Conservation (phyloP, 2,113 vertebrate genomes). For the Paratilapia polleni region DNA sequence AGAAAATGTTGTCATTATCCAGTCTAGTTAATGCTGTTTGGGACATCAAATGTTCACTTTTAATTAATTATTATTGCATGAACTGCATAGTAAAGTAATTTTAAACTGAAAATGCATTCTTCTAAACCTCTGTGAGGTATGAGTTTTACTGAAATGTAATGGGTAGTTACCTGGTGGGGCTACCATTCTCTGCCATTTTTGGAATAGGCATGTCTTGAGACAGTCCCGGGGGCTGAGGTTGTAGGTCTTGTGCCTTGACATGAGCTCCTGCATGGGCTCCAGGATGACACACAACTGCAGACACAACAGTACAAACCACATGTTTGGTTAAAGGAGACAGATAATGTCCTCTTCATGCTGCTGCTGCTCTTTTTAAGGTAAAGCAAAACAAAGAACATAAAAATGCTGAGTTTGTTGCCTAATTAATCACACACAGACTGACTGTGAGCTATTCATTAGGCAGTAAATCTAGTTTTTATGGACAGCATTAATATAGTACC, state of each 20-base stretch:
- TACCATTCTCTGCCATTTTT: constrained; percentile 99
- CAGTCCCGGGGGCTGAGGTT: constrained; percentile 98
- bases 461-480: constrained; percentile 54
- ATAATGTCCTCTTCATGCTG: background rate
- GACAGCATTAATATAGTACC: constrained; percentile 40
- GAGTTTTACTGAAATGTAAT: background rate
- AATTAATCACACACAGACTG: constrained; percentile 35
- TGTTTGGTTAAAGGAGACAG: constrained; percentile 6
- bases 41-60: background rate
- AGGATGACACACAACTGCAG: constrained; percentile 98
- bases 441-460: constrained; percentile 57
- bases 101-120: background rate
- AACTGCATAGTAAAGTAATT: background rate
- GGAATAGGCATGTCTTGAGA: constrained; percentile 98
- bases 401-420: constrained; percentile 38
- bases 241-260: constrained; percentile 99
- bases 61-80: background rate
- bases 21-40: background rate
- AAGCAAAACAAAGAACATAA: constrained; percentile 32
- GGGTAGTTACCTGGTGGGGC: constrained; percentile 92
- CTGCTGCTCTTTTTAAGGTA: constrained; percentile 10
- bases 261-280: constrained; percentile 99
- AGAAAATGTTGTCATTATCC: background rate
- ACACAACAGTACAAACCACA: constrained; percentile 44
- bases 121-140: background rate